Evolutionary conservation across 2,888 invertebrate species (phyloP).

Genomic region (Mythimna ferrago): DNA sequence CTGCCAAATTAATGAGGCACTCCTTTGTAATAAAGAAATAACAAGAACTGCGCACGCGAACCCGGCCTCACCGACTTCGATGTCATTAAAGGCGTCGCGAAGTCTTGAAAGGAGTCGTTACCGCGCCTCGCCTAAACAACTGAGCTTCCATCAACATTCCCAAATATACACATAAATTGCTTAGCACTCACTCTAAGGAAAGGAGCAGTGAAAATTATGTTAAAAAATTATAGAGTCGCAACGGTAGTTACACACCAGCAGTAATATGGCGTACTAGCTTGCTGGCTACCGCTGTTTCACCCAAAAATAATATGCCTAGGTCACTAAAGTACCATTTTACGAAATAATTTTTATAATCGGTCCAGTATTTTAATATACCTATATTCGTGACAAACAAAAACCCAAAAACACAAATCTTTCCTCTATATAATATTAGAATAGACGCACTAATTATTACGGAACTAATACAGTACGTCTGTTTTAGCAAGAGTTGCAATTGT

Average conservation of each 20-base stretch:
- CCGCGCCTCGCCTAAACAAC: conserved; percentile 87
- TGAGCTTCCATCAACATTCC: conserved; percentile 81
- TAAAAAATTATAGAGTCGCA: conserved; percentile 44
- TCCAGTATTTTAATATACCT: too few species aligned
- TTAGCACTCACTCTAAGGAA: conserved; percentile 68
- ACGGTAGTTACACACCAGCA: neutral
- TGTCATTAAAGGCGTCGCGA: conserved; percentile 88
- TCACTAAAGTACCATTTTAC: too few species aligned
- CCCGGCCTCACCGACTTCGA: conserved; percentile 84
- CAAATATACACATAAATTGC: conserved; percentile 76
- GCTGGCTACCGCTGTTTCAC: too few species aligned
- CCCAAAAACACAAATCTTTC: too few species aligned
- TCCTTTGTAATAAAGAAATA: conserved; percentile 91
- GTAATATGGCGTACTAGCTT: neutral
- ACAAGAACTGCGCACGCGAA: conserved; percentile 91
- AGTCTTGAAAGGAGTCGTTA: conserved; percentile 86
- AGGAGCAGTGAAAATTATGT: conserved; percentile 62
- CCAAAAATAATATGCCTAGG: too few species aligned
- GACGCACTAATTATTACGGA: conserved; percentile 19
- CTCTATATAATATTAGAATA: too few species aligned
- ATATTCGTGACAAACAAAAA: too few species aligned
- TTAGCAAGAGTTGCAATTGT: conserved; percentile 57
- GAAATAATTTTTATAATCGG: too few species aligned
- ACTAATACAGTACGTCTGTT: conserved; percentile 31
- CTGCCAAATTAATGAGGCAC: conserved; percentile 91